Evolutionary conservation across 1,140 invertebrate genomes (phyloP).

Genomic region (Drosophila ambigua): DNA sequence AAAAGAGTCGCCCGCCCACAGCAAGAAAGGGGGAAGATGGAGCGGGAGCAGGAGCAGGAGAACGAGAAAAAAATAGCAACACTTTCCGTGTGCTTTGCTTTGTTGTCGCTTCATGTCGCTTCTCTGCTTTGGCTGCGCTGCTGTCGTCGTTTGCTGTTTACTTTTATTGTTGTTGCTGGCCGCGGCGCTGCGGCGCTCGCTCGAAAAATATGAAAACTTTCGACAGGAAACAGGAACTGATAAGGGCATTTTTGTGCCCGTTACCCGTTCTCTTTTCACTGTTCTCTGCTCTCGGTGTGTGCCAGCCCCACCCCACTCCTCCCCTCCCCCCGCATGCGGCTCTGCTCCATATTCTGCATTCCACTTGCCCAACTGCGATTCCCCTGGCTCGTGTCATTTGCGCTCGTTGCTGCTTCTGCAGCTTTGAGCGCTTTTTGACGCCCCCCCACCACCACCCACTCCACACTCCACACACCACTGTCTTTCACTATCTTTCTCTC

Average conservation of each 20-base stretch:
- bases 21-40: constrained; percentile 3
- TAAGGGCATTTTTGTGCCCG: constrained; percentile 80
- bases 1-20: neutral
- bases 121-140: constrained; percentile 11
- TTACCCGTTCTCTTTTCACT: constrained; percentile 50
- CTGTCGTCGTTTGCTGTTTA: constrained; percentile 58
- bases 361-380: neutral
- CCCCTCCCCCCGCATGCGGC: neutral
- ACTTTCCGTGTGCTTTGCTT: constrained; percentile 73
- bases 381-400: constrained; percentile 68
- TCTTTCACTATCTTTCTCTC: neutral
- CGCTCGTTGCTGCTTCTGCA: constrained; percentile 24
- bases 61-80: constrained; percentile 71
- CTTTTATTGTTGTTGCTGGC: constrained; percentile 56
- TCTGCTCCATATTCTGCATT: neutral
- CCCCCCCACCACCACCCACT: neutral
- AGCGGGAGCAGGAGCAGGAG: constrained; percentile 17
- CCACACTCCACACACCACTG: no score
- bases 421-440: constrained; percentile 67
- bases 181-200: constrained; percentile 58
- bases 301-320: neutral
- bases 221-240: constrained; percentile 83
- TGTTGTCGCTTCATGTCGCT: constrained; percentile 39
- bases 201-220: constrained; percentile 83
- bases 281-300: neutral